Evolutionary conservation across 1,140 invertebrate species (phyloP), one percentile per base, ranked within the genome.

Genomic region (Frieseomelitta varia): DNA sequence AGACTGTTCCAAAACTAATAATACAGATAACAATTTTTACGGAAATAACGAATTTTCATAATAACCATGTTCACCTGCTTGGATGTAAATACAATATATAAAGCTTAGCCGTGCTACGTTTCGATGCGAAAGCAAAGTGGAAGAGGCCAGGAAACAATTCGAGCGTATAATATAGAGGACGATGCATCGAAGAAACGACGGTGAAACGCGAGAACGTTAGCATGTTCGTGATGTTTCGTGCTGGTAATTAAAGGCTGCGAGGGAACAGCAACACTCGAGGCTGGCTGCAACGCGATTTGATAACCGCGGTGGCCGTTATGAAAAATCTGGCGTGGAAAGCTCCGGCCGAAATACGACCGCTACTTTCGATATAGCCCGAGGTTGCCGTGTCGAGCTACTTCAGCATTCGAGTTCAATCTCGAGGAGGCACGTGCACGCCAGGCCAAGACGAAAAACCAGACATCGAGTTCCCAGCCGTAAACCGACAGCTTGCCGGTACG

Each of bases 161-260:
- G 55, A 56, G 47, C 34, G 34, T 17, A 19, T 11, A 24, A 19
- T 27, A 39, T 27, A 47, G 67, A 47, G n/a, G 77, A 65, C 30
- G 8, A 53, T 58, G 39, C n/a, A 58, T 63, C 51, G 55, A 84
- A 87, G 56, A 58, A 67, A 72, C 47, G 61, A 2, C 21, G 51
- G 51, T 21, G 63, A 68, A 76, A 82, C 53, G 51, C 69, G 73
- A 87, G 73, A 82, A 39, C 39, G 56, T 82, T 78, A 85, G 84
- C 88, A 55, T 81, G 87, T 77, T 39, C 47, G 75, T 51, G 69
- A 65, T 78, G 84, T 84, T 89, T 84, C 88, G 80, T 89, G 88
- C 80, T 75, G 72, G 84, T 88, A 89, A 89, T 89, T 89, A 89
- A 89, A 86, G 88, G 58, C 74, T 79, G 75, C 55, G 55, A 83